phyloP scores from a whole-genome alignment of 1,140 invertebrate species.

The Drosophila trapezifrons region DNA sequence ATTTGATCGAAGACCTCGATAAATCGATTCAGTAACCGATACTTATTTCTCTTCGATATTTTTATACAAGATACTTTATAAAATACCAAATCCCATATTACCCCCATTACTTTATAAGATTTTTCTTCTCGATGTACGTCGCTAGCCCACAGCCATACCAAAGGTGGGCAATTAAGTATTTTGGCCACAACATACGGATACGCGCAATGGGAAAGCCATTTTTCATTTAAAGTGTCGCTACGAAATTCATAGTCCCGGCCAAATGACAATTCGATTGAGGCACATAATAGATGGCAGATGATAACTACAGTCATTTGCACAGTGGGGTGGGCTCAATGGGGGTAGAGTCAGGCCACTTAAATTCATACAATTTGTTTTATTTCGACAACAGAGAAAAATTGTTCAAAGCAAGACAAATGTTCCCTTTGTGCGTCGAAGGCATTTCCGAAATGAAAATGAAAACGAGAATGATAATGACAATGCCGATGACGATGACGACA shows the following conservation, averaged over 20 bases:
- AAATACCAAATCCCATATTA: not conserved
- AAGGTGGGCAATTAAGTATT: constrained; percentile 38
- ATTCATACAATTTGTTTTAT: constrained; percentile 74
- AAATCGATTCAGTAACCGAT: no score
- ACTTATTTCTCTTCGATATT: no score
- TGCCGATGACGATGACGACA: constrained; percentile 30
- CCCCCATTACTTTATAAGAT: not conserved
- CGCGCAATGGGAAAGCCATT: constrained; percentile 20
- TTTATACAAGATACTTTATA: not conserved
- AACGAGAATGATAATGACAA: constrained; percentile 68
- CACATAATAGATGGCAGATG: constrained; percentile 64
- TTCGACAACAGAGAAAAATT: constrained; percentile 61
- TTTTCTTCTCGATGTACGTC: not conserved
- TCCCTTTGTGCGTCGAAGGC: constrained; percentile 53
- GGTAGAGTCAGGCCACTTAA: constrained; percentile 50
- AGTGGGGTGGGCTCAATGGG: constrained; percentile 15
- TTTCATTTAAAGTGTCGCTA: constrained; percentile 43
- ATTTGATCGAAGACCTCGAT: no score
- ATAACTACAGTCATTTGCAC: constrained; percentile 70
- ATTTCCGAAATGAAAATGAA: constrained; percentile 59
- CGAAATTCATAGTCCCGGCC: constrained; percentile 22
- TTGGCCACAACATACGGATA: constrained; percentile 26
- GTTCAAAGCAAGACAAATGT: constrained; percentile 69
- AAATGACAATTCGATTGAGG: constrained; percentile 68
- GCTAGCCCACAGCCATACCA: not conserved